Base-by-base conservation (phyloP, 2,888 invertebrate genomes). In the Nyleta sp. region DNA sequence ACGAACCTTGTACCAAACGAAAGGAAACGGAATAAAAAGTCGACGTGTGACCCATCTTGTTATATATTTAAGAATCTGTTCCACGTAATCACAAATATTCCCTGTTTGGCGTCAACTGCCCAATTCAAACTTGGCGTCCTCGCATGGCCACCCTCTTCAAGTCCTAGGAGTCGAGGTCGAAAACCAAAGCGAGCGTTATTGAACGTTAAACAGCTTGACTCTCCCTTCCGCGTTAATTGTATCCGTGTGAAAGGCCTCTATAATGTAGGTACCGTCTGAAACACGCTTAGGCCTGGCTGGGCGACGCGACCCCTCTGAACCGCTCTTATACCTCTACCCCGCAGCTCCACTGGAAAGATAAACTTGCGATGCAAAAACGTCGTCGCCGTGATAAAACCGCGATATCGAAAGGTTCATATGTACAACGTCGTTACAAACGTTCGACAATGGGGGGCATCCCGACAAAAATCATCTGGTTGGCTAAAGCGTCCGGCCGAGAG, bases 401-500 rank as follows among this genome's bases (percentile, higher is more conserved):
- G 31, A 52, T 57, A 64, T 74, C 70, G 60, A 78, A 74, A 71
- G 48, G 24, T 77, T 52, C 7, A 3, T 57, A 65, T 77, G 35
- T 67, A 77, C 71, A 74, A 57, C 67, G 52, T 60, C 70, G 53
- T 75, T 62, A 79, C 44, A 75, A 78, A 74, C 52, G 35, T 71
- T 65, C 59, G 74, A 57, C 55, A 59, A 50, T 28, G 18, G 15
- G 7, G 17, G 35, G 55, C 50, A 28, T 53, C 38, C 24, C 57
- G 24, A 35, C 24, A 46, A 62, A 62, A 6, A 4, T 6, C 53
- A 18, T 35, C 53, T 57, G 7, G 15, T 44, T 62, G n/a, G 44
- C 17, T 65, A 1, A 64, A 70, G 60, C 68, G 20, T 31, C n/a
- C 42, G 20, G 24, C 55, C 35, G 38, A 20, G 40, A 38, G 44